Evolutionary conservation across 2,113 vertebrate species (phyloP).

Genomic region (Alligator sinensis): DNA sequence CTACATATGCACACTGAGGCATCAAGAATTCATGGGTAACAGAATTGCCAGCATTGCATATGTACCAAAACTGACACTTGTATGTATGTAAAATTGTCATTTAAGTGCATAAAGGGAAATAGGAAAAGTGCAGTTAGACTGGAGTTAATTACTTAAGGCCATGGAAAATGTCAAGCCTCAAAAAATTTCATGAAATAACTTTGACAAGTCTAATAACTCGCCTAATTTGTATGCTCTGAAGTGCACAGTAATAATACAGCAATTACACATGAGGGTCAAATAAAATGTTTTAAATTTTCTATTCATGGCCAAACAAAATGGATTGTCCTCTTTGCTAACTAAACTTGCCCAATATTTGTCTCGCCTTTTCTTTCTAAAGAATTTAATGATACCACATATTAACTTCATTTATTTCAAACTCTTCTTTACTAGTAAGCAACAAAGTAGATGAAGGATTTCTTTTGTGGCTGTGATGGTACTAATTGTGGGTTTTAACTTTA

Average conservation of each 20-base stretch:
- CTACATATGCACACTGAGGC: too few species aligned
- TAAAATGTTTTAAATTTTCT: slow-evolving; percentile 5
- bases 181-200: slow-evolving; percentile 9
- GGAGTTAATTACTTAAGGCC: slow-evolving; percentile 17
- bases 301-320: background rate
- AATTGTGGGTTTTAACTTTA: too few species aligned
- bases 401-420: background rate
- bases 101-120: too few species aligned
- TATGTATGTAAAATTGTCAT: too few species aligned
- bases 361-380: background rate
- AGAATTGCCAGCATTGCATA: too few species aligned
- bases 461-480: background rate
- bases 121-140: background rate
- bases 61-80: too few species aligned
- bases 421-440: background rate
- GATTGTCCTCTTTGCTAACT: too few species aligned
- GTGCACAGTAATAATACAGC: background rate
- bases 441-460: background rate
- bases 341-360: background rate
- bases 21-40: too few species aligned
- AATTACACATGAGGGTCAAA: background rate
- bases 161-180: slow-evolving; percentile 26
- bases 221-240: background rate
- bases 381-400: background rate
- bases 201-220: background rate